These are phyloP conservation scores for Argyresthia albistria DNA, from an alignment of 2,888 invertebrate genomes.

Conservation along the genomic window DNA sequence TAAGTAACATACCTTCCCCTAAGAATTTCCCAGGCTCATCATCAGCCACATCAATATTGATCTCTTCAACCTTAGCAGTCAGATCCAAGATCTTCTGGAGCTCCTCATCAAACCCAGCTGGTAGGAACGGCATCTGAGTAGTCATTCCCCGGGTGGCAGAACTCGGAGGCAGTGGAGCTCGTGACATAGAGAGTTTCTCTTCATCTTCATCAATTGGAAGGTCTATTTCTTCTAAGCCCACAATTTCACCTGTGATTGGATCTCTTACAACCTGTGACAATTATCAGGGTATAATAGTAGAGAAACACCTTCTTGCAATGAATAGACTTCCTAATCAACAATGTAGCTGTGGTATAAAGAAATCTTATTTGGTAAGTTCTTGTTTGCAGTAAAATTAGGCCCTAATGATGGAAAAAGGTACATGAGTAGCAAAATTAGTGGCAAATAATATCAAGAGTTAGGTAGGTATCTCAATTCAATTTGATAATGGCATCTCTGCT, in stretches of 20 bases:
- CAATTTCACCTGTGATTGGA: slow-evolving; percentile 81
- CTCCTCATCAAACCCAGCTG: slow-evolving; percentile 83
- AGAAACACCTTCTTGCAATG: too few relatives aligned
- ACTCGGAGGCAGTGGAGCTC: slow-evolving; percentile 81
- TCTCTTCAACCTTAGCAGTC: slow-evolving; percentile 36
- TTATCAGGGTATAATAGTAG: slow-evolving; percentile 17
- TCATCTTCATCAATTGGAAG: slow-evolving; percentile 56
- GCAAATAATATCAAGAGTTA: too few relatives aligned
- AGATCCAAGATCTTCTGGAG: slow-evolving; percentile 52
- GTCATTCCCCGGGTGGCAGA: slow-evolving; percentile 83
- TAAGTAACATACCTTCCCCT: slow-evolving; percentile 47
- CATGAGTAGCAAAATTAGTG: too few relatives aligned
- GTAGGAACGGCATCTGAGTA: slow-evolving; percentile 89
- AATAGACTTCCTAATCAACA: too few relatives aligned
- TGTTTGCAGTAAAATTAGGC: too few relatives aligned
- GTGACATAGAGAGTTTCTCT: slow-evolving; percentile 77
- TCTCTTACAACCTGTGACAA: slow-evolving; percentile 76
- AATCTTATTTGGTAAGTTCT: too few relatives aligned
- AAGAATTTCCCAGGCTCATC: slow-evolving; percentile 56
- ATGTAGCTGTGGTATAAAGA: too few relatives aligned
- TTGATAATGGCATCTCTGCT: too few relatives aligned
- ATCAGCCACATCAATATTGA: slow-evolving; percentile 49
- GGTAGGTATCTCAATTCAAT: too few relatives aligned
- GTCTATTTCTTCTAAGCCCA: slow-evolving; percentile 72
- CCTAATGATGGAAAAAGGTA: too few relatives aligned